Conservation (phyloP, 2,113 vertebrate species). For the Dryoscopus gambensis region DNA sequence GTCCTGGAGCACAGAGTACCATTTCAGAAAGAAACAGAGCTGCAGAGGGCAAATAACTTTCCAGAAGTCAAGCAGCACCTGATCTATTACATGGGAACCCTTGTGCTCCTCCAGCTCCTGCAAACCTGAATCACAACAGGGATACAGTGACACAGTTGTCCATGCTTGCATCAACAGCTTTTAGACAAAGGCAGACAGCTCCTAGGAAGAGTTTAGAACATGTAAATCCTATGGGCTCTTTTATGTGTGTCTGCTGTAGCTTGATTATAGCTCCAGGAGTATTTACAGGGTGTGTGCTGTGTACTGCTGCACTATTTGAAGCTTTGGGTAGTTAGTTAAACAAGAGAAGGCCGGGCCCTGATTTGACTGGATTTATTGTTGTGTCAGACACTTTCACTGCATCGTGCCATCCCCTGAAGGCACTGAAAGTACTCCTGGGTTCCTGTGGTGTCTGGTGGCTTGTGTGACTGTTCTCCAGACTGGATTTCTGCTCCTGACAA, state of each 20-base stretch:
- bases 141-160: not conserved
- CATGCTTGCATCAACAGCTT: not conserved
- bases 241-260: not conserved
- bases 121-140: not conserved
- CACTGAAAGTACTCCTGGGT: not conserved
- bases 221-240: not conserved
- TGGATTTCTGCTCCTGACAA: not conserved
- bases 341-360: not conserved
- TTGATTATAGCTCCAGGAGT: not conserved
- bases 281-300: rapidly evolving
- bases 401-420: not conserved
- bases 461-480: not conserved
- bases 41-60: not conserved
- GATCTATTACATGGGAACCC: not conserved
- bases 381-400: not conserved
- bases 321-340: not conserved
- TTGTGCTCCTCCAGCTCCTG: not conserved
- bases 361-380: not conserved
- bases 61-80: not conserved
- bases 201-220: not conserved
- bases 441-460: not conserved
- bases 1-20: not conserved
- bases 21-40: not conserved
- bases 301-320: not conserved
- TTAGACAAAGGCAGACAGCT: not conserved